Percentiles rank a stretch among this genome's conserved stretches.
These are phyloP conservation scores for Tenualosa thibaudeaui DNA, from an alignment of 2,797 vertebrate genomes.

Conservation along the genomic window DNA sequence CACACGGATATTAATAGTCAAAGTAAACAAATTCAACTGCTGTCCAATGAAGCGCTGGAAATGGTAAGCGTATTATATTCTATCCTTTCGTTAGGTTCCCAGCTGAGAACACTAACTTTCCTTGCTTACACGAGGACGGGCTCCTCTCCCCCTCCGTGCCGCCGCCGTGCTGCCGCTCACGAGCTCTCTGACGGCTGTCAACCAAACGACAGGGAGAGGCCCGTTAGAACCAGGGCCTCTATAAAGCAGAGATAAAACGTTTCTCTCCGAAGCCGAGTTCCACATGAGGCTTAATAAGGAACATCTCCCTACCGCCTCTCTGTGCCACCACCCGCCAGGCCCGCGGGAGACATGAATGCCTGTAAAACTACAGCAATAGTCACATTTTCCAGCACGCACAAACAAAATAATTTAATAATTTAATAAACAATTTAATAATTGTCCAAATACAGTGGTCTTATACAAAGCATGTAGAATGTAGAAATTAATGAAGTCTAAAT, in stretches of 20 bases:
- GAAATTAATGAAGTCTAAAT: no score
- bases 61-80: background rate
- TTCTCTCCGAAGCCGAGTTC: background rate
- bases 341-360: background rate
- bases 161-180: background rate
- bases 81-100: background rate
- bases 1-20: slow-evolving; percentile 13
- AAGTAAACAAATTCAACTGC: background rate
- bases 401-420: background rate
- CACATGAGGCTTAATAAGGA: slow-evolving; percentile 1
- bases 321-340: background rate
- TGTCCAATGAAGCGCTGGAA: background rate
- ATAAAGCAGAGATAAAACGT: background rate
- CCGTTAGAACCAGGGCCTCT: background rate
- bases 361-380: background rate
- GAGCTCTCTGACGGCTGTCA: background rate
- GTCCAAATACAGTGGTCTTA: background rate
- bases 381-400: background rate
- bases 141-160: background rate
- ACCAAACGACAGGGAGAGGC: background rate
- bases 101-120: slow-evolving; percentile 1
- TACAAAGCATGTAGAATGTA: no score
- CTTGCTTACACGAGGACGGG: background rate
- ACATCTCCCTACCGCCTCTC: background rate
- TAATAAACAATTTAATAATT: no score